Base-by-base conservation (phyloP, 2,113 vertebrate genomes). In the Hypanus sabinus region DNA sequence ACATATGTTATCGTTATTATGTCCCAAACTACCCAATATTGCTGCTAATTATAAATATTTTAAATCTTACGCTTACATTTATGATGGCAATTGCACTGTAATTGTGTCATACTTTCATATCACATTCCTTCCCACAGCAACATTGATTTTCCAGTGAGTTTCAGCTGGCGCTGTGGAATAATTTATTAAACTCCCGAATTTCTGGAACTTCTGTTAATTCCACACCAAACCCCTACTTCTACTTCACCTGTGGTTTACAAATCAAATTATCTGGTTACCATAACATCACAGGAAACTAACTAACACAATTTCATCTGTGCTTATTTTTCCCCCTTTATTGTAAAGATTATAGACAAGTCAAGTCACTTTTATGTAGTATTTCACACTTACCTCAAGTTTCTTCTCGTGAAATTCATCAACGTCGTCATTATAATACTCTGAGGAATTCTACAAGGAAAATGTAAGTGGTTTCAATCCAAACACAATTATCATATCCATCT, bases 321-420 rank as follows among this genome's bases (percentile, higher is more conserved):
- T 73, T 46, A 73, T 12, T 0, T 73, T 73, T 93, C 12, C 46
- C 46, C 46, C 20, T 24, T 55, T 22, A 27, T 68, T 73, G 20
- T 22, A 55, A 27, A 22, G 8, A 22, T 36, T 73, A 73, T 5
- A 16, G 22, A 20, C 4, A 9, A 14, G n/a, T n/a, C n/a, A n/a
- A n/a, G n/a, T n/a, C n/a, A n/a, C n/a, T n/a, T n/a, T n/a, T n/a
- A 10, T 24, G 22, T 22, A 36, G 12, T 70, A 18, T 30, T 36
- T 71, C 0, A 55, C 94, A 96, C 96, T 96, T 94, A 98, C 97
- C n/a, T 95, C 94, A 36, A 97, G 97, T 95, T 97, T 97, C 38
- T 96, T 94, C 80, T 96, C 96, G n/a, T 98, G 97, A 95, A 96
- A 98, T 88, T 96, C 94, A 30, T 97, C 97, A 1, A 97, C 95